Conservation (phyloP, 2,113 vertebrate species). For the Gallinago paraguaiae region DNA sequence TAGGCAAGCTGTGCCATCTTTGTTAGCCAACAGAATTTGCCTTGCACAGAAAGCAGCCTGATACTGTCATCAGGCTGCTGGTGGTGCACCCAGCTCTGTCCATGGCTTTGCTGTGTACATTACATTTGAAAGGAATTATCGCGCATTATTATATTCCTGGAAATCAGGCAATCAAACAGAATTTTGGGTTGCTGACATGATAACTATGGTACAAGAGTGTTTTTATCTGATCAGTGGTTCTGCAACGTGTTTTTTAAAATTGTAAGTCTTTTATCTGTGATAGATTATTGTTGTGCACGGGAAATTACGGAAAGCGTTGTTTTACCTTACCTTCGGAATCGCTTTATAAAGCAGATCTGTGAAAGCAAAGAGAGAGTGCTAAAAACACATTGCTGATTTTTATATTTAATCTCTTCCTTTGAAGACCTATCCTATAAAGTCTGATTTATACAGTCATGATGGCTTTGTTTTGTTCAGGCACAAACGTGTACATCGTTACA, state of each 20-base stretch:
- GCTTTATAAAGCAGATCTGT: not conserved
- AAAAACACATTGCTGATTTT: not conserved
- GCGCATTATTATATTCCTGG: not conserved
- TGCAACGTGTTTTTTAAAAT: not conserved
- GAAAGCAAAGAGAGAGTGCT: not conserved
- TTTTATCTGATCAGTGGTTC: not conserved
- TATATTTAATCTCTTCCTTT: not conserved
- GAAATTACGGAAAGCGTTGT: not conserved
- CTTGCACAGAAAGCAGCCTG: not conserved
- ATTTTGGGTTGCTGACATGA: not conserved
- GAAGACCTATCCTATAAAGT: not conserved
- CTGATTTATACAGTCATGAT: not conserved
- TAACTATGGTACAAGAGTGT: not conserved
- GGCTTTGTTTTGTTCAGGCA: not conserved
- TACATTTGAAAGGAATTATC: not conserved
- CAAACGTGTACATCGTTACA: not conserved
- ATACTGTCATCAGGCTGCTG: not conserved
- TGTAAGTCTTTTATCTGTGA: not conserved
- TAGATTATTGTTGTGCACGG: not conserved
- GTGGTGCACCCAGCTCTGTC: not conserved
- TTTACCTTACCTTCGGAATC: not conserved
- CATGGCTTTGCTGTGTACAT: not conserved
- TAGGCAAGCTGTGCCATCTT: not conserved
- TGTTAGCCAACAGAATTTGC: not conserved
- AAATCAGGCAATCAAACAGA: not conserved